Evolutionary conservation across 2,113 vertebrate genomes (phyloP).

Genomic region (Periophthalmodon schlosseri): DNA sequence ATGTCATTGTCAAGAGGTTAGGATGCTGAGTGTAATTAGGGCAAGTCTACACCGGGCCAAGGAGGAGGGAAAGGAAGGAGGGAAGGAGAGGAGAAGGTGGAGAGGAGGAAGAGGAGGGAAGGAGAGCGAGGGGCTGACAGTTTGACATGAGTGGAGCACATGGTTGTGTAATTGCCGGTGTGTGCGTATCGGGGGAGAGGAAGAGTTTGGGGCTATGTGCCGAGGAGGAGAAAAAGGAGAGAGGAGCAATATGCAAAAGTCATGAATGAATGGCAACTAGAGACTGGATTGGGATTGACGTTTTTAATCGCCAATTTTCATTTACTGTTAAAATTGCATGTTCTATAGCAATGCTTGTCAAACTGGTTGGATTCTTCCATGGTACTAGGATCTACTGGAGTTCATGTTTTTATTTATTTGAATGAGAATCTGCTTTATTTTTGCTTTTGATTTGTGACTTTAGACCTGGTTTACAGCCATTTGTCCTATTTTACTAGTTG

Average conservation of each 20-base stretch:
- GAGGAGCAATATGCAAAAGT: slow-evolving; percentile 21
- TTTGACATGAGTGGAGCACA: slow-evolving; percentile 65
- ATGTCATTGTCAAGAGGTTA: slow-evolving; percentile 59
- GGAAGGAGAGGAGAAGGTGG: not conserved
- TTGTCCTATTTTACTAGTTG: no score
- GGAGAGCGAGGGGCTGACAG: slow-evolving; percentile 59
- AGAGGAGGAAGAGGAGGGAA: slow-evolving; percentile 8
- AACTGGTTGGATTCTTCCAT: not conserved
- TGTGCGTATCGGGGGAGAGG: slow-evolving; percentile 38
- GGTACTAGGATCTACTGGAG: not conserved
- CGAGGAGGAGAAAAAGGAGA: slow-evolving; percentile 38
- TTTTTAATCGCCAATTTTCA: not conserved
- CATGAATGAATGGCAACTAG: slow-evolving; percentile 29
- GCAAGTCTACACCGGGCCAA: slow-evolving; percentile 47
- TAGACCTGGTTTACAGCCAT: no score
- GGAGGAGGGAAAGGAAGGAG: slow-evolving; percentile 8
- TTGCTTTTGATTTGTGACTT: not conserved
- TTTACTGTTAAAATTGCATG: not conserved
- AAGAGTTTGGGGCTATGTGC: slow-evolving; percentile 3
- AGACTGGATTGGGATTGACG: not conserved
- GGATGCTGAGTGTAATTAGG: slow-evolving; percentile 68
- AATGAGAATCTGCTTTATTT: no score
- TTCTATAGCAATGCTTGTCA: not conserved
- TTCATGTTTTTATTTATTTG: not conserved
- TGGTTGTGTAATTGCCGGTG: slow-evolving; percentile 63